Percentiles rank a stretch among this genome's conserved stretches.
Conservation (phyloP, 1,140 invertebrate genomes). For the Diachasmimorpha longicaudata region DNA sequence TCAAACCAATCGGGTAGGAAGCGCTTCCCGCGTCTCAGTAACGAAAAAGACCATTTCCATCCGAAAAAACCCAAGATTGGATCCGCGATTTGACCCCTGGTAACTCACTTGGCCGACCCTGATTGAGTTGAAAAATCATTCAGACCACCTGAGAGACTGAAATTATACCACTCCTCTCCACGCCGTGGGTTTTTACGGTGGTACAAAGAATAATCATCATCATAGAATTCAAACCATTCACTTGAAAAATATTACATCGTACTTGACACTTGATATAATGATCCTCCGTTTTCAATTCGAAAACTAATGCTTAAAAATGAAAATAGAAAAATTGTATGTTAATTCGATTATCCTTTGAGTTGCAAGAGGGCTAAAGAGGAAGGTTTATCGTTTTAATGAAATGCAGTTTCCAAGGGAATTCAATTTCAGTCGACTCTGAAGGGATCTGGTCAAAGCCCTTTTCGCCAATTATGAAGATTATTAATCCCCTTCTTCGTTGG, state of each 20-base stretch:
- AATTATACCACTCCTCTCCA: too few relatives aligned
- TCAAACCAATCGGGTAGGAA: too few relatives aligned
- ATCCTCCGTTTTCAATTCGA: background rate
- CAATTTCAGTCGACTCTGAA: background rate
- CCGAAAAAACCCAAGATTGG: too few relatives aligned
- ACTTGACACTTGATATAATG: background rate
- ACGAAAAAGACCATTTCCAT: too few relatives aligned
- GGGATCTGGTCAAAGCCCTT: background rate
- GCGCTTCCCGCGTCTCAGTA: too few relatives aligned
- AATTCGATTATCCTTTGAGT: background rate
- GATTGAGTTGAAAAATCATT: too few relatives aligned
- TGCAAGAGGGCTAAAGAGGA: background rate
- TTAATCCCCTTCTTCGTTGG: background rate
- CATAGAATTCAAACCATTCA: background rate
- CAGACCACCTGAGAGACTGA: too few relatives aligned
- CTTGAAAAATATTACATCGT: background rate
- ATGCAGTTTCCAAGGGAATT: background rate
- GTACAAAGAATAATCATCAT: background rate
- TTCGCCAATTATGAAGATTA: background rate
- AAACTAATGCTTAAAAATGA: background rate
- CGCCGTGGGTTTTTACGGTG: background rate
- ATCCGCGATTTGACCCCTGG: too few relatives aligned
- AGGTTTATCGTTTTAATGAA: background rate
- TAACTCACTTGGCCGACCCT: too few relatives aligned
- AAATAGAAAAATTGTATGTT: background rate